These are phyloP conservation scores for Mactromeris polynyma DNA, from an alignment of 2,888 invertebrate species.

Conservation along the genomic window DNA sequence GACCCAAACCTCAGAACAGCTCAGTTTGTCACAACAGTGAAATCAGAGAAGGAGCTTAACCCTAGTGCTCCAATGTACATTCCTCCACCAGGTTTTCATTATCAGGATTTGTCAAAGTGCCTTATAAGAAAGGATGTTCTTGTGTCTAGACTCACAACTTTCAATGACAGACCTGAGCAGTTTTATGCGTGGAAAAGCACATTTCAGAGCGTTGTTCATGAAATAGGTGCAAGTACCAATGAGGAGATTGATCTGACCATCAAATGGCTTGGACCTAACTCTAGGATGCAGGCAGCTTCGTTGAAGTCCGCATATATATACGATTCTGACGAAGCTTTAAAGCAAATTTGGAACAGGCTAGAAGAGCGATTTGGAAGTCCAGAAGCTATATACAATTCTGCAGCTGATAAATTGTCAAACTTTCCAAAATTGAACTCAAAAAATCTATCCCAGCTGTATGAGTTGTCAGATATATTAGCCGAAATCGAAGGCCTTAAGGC, in stretches of 20 bases:
- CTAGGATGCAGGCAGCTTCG: constrained; percentile 4
- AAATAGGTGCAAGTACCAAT: background rate
- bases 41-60: no score
- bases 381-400: constrained; percentile 31
- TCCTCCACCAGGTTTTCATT: background rate
- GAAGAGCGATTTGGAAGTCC: constrained; percentile 52
- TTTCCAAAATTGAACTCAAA: constrained; percentile 20
- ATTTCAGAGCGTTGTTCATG: background rate
- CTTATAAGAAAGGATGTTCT: constrained; percentile 11
- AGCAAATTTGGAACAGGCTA: constrained; percentile 37
- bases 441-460: constrained; percentile 8
- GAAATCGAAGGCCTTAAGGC: constrained; percentile 29
- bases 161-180: constrained; percentile 25
- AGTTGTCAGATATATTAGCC: constrained; percentile 14
- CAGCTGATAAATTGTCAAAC: constrained; percentile 15
- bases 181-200: constrained; percentile 16
- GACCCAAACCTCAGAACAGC: no score
- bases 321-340: constrained; percentile 1
- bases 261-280: constrained; percentile 14
- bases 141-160: background rate
- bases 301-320: background rate
- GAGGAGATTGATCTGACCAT: constrained; percentile 14
- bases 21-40: no score
- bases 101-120: background rate
- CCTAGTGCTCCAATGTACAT: no score